Percentiles rank a stretch among this genome's conserved stretches.
phyloP scores from a whole-genome alignment of 2,113 vertebrate species.

The Speoplatyrhinus poulsoni region DNA sequence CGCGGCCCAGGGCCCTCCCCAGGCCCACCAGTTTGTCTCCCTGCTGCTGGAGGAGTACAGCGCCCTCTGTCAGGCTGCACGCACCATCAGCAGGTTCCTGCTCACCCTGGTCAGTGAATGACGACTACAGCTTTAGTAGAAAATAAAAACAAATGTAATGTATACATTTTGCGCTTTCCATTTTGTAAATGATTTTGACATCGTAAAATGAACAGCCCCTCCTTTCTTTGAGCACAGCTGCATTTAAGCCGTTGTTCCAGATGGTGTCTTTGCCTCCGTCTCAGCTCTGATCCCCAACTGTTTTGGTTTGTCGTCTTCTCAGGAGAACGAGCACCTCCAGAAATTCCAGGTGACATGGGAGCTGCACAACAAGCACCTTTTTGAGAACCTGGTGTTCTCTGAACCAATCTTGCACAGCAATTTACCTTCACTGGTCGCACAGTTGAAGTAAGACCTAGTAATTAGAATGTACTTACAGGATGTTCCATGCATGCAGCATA shows the following conservation, averaged over 20 bases:
- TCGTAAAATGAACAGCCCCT: too few relatives aligned
- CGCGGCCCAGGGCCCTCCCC: slow-evolving; percentile 84
- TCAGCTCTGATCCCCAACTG: background rate
- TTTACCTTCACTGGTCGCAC: slow-evolving; percentile 88
- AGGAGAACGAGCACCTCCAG: slow-evolving; percentile 96
- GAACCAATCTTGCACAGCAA: slow-evolving; percentile 92
- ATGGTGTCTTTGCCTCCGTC: background rate
- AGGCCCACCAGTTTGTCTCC: slow-evolving; percentile 94
- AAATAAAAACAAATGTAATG: too few relatives aligned
- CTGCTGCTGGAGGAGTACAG: slow-evolving; percentile 93
- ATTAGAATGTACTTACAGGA: background rate
- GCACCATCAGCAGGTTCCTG: slow-evolving; percentile 94
- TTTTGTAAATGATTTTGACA: too few relatives aligned
- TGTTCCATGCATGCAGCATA: background rate
- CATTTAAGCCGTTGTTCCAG: background rate
- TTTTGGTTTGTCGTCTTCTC: background rate
- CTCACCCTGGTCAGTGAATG: slow-evolving; percentile 89
- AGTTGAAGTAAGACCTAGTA: slow-evolving; percentile 83
- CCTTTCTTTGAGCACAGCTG: too few relatives aligned
- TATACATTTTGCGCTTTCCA: too few relatives aligned
- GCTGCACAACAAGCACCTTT: slow-evolving; percentile 97
- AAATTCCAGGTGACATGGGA: slow-evolving; percentile 99
- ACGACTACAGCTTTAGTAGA: background rate
- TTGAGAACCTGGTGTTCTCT: slow-evolving; percentile 97
- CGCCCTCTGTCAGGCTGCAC: slow-evolving; percentile 93